These are phyloP conservation scores for Peromyscus polionotus DNA, from an alignment of 2,113 vertebrate genomes.

Conservation along the genomic window DNA sequence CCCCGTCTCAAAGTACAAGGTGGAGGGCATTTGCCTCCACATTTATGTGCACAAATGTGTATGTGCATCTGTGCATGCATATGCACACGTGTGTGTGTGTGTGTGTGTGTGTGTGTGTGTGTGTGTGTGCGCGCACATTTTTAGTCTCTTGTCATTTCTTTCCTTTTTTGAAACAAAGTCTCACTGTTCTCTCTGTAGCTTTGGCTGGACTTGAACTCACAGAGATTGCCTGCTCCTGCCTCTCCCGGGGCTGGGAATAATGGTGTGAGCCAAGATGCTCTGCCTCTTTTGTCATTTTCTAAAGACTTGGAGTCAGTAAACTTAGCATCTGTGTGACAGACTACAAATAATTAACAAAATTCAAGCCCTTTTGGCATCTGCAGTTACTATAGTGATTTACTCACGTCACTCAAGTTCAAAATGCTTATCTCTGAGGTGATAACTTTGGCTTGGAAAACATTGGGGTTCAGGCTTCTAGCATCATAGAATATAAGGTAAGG, in stretches of 20 bases:
- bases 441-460: neutral
- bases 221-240: neutral
- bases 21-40: neutral
- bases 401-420: neutral
- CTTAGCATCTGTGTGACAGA: neutral
- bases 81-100: rapidly evolving
- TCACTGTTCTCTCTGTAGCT: neutral
- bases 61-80: neutral
- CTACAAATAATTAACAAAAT: neutral
- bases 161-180: too few relatives aligned
- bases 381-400: neutral
- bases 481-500: neutral
- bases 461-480: neutral
- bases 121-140: rapidly evolving
- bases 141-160: neutral
- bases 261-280: neutral
- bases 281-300: neutral
- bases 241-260: neutral
- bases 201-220: neutral
- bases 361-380: neutral
- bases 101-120: rapidly evolving
- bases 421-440: neutral
- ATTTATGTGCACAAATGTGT: neutral
- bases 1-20: neutral
- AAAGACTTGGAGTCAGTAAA: neutral